Conservation (phyloP, 2,797 vertebrate species). For the Eulemur mongoz region DNA sequence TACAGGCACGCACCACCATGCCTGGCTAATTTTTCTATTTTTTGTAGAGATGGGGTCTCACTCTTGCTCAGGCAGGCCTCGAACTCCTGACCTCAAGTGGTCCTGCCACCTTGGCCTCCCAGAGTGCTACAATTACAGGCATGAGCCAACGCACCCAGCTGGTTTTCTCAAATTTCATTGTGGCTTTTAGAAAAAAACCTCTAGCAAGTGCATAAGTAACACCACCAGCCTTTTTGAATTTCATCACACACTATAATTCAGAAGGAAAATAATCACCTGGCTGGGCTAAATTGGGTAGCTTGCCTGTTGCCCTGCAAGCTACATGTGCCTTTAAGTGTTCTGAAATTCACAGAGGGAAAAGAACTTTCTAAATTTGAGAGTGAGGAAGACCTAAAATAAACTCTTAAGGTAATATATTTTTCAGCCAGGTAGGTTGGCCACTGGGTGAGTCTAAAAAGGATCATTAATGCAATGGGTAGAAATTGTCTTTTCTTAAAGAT, state of each 20-base stretch:
- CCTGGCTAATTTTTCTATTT: too few relatives aligned
- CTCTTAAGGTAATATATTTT: not conserved
- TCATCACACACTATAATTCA: not conserved
- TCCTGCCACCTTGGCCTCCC: too few relatives aligned
- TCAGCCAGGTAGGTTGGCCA: constrained; percentile 60
- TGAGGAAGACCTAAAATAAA: not conserved
- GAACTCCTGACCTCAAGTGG: too few relatives aligned
- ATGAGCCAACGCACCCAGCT: too few relatives aligned
- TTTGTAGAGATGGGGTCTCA: too few relatives aligned
- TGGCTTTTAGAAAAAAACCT: not conserved
- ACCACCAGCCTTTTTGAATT: not conserved
- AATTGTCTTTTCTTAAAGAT: constrained; percentile 63
- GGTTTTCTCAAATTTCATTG: constrained; percentile 8
- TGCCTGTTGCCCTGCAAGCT: not conserved
- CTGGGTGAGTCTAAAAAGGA: constrained; percentile 55
- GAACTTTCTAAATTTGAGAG: not conserved
- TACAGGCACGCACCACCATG: too few relatives aligned
- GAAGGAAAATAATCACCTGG: not conserved
- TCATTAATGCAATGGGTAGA: constrained; percentile 9
- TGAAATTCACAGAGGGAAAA: not conserved
- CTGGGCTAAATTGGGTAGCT: not conserved
- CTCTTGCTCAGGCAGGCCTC: too few relatives aligned
- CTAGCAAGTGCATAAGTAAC: not conserved
- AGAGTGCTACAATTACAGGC: too few relatives aligned
- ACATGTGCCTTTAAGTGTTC: not conserved